Evolutionary conservation across 2,113 vertebrate species (phyloP).

Genomic region (Euleptes europaea): DNA sequence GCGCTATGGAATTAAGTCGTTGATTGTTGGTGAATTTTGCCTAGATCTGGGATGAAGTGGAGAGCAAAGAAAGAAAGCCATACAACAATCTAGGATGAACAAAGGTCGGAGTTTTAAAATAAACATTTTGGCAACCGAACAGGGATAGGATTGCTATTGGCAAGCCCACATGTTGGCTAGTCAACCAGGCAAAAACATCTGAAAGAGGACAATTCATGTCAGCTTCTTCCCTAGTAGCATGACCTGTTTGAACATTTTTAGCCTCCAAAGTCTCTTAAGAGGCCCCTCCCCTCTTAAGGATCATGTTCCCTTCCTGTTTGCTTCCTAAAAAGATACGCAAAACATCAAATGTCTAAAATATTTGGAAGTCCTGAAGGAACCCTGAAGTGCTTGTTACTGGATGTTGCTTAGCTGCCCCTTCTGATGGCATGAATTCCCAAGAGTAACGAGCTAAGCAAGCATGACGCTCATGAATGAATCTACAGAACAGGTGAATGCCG

Average conservation of each 20-base stretch:
- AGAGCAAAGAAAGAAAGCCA: not conserved
- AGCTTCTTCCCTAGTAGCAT: not conserved
- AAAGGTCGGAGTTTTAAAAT: not conserved
- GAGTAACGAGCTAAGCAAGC: no score
- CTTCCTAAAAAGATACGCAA: not conserved
- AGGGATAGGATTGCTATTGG: not conserved
- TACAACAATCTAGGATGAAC: not conserved
- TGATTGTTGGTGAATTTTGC: conserved; percentile 62
- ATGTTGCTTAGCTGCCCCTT: conserved; percentile 25
- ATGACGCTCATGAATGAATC: no score
- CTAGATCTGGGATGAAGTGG: not conserved
- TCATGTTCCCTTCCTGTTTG: not conserved
- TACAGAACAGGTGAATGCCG: no score
- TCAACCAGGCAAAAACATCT: not conserved
- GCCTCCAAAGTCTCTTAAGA: not conserved
- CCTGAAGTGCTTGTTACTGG: conserved; percentile 5
- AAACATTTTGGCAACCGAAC: not conserved
- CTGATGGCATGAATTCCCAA: not conserved
- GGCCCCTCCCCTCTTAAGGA: not conserved
- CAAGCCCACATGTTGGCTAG: not conserved
- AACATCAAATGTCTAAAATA: not conserved
- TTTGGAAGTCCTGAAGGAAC: not conserved
- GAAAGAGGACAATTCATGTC: not conserved
- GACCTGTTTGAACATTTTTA: not conserved
- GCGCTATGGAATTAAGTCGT: conserved; percentile 65